Evolutionary conservation across 92 coral and sea anemone species (phyloP), one percentile per base, ranked within the genome.

Genomic region (Umimayanthus chanpuru): DNA sequence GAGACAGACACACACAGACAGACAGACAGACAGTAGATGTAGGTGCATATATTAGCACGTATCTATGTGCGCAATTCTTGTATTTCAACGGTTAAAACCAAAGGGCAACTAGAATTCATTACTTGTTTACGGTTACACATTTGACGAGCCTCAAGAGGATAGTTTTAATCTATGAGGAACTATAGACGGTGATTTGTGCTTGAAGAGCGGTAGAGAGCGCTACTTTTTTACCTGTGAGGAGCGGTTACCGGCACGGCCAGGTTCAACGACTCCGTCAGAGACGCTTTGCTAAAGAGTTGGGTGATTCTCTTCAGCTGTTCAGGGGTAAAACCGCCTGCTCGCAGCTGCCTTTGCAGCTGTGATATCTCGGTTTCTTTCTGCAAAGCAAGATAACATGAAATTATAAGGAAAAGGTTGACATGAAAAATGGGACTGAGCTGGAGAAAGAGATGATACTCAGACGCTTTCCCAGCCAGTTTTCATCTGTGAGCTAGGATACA

Each of bases 321-420:
- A 67, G 86, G 86, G 65, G 86, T 82, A 82, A 65, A 67, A 26
- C 76, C 77, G 25, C 86, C 38, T 5, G 9, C 43, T 40, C 76
- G 72, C 77, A 82, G 72, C n/a, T 67, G 23, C 32, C 58, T 82
- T 67, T 82, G 86, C 18, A 82, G 64, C 9, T 40, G 50, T 25
- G 86, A 25, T 66, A 82, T 82, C n/a, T 82, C 86, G 25, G 38
- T 25, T 82, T 82, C 86, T 67, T 82, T 82, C 86, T 82, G 28
- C 75, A 67, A 65, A 32, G 28, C 15, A 53, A 79, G 39, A 20
- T 12, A 41, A 72, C 76, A 8, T 26, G 18, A 26, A 72, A 9
- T 61, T 61, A 2, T 16, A 18, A 61, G 8, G 25, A 3, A 18
- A 61, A 11, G 41, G 18, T 28, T 23, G 5, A 73, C 12, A 32